Conservation (phyloP, 2,888 invertebrate genomes). For the Celastrina argiolus region DNA sequence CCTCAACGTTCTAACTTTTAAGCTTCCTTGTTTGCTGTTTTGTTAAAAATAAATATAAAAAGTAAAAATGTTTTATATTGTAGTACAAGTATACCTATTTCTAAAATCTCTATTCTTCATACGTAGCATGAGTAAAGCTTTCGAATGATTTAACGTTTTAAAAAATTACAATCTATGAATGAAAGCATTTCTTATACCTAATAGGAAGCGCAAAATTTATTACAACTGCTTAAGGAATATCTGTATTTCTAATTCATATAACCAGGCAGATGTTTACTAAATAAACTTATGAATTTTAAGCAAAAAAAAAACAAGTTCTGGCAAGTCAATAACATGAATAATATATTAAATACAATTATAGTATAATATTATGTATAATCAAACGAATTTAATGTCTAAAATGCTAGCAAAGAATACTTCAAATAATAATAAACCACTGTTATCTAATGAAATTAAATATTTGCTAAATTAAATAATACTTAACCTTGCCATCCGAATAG, state of each 20-base stretch:
- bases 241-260: background rate
- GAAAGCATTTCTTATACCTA: background rate
- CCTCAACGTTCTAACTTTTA: too few species aligned
- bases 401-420: background rate
- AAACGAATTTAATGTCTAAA: background rate
- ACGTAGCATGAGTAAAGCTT: too few species aligned
- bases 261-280: background rate
- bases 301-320: background rate
- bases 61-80: too few species aligned
- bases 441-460: background rate
- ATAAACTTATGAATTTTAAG: background rate
- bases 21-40: too few species aligned
- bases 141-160: too few species aligned
- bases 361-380: background rate
- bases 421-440: background rate
- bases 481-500: background rate
- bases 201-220: background rate
- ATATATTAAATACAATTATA: background rate
- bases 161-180: background rate
- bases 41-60: too few species aligned
- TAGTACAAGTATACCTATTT: too few species aligned
- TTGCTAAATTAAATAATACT: background rate
- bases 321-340: background rate
- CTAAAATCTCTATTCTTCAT: too few species aligned
- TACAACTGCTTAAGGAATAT: background rate